A percentile compares a stretch with the other conserved stretches of the same genome.
Conservation (phyloP, 2,113 vertebrate species). For the Scalopus aquaticus region DNA sequence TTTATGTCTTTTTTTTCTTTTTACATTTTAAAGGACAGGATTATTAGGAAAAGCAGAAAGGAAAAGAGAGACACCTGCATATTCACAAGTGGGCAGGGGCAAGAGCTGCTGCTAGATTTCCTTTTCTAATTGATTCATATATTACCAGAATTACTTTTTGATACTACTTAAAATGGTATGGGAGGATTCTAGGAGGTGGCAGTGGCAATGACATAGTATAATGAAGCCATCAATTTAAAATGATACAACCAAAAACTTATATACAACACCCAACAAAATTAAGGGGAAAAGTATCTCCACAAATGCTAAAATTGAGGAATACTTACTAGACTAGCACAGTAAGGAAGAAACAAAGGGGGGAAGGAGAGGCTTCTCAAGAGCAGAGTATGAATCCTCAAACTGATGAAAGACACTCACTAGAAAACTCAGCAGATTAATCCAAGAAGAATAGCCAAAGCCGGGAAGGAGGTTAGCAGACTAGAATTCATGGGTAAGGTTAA, state of each 20-base stretch:
- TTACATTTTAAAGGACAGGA: no score
- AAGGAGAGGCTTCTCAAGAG: not conserved
- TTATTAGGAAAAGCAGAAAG: no score
- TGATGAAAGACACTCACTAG: not conserved
- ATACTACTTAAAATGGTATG: not conserved
- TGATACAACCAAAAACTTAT: not conserved
- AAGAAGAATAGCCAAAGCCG: not conserved
- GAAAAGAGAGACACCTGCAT: no score
- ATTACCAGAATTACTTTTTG: slow-evolving; percentile 35
- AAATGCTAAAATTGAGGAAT: not conserved
- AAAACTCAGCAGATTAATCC: not conserved
- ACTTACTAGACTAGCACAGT: not conserved
- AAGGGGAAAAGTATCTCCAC: not conserved
- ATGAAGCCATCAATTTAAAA: not conserved
- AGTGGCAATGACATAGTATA: not conserved
- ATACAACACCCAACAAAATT: not conserved
- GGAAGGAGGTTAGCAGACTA: not conserved
- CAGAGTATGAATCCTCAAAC: not conserved
- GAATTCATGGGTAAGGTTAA: not conserved
- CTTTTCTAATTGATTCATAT: not conserved
- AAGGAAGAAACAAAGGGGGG: not conserved
- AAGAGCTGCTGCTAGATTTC: not conserved
- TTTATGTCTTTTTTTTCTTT: not conserved
- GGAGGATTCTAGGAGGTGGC: not conserved
- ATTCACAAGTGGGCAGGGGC: no score